phyloP scores from a whole-genome alignment of 2,888 invertebrate genomes.

The Lepidonotus clava region DNA sequence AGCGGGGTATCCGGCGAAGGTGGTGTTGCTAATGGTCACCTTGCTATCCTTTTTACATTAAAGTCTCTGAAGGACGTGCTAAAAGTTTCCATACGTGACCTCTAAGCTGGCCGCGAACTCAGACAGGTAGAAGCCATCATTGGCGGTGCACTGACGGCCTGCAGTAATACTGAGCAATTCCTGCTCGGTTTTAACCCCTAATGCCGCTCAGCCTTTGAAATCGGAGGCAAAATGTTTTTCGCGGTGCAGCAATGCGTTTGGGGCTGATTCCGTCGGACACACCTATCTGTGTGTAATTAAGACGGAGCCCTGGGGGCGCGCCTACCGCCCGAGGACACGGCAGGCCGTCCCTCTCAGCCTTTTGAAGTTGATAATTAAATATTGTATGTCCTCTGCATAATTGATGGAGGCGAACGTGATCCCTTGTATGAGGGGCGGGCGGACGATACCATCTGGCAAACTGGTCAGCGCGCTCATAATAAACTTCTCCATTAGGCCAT shows the following conservation, averaged over 20 bases:
- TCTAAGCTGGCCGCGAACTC: too few species aligned
- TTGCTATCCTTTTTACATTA: too few species aligned
- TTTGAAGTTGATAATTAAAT: conserved; percentile 54
- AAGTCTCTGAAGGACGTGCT: too few species aligned
- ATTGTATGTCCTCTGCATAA: conserved; percentile 44
- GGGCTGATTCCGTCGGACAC: not conserved
- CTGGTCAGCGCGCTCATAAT: conserved; percentile 3
- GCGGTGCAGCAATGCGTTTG: not conserved
- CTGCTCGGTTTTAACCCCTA: too few species aligned
- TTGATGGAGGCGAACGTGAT: conserved; percentile 43
- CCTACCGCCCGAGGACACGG: conserved; percentile 4
- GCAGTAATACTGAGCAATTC: too few species aligned
- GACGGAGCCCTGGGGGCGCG: not conserved
- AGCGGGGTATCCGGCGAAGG: too few species aligned
- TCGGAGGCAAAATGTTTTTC: conserved; percentile 29
- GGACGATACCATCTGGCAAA: conserved; percentile 45
- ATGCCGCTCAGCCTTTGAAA: conserved; percentile 41
- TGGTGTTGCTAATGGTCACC: too few species aligned
- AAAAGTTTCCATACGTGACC: too few species aligned
- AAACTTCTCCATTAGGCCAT: conserved; percentile 25
- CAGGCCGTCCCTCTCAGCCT: not conserved
- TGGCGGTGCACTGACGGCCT: too few species aligned
- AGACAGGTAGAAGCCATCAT: too few species aligned
- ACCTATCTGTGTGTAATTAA: conserved; percentile 21
- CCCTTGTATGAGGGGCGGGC: conserved; percentile 21